Evolutionary conservation across 2,888 invertebrate species (phyloP).

Genomic region (Portevinia maculata): DNA sequence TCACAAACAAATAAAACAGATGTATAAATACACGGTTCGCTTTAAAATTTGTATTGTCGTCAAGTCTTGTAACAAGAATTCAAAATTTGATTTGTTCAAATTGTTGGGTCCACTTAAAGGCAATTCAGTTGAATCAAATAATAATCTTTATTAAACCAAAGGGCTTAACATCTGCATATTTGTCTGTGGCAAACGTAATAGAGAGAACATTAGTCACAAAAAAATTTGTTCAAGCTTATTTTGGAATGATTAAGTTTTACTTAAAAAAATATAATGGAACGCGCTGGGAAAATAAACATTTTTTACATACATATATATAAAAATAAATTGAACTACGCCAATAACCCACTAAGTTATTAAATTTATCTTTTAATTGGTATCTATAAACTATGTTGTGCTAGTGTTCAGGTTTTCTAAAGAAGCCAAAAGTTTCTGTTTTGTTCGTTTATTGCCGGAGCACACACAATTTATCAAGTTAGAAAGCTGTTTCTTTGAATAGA

Average conservation of each 20-base stretch:
- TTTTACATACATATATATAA: slow-evolving; percentile 42
- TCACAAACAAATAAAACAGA: slow-evolving; percentile 5
- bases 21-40: background rate
- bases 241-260: slow-evolving; percentile 62
- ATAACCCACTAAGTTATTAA: slow-evolving; percentile 31
- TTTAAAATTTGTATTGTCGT: too few species aligned
- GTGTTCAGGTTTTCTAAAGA: slow-evolving; percentile 85
- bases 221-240: slow-evolving; percentile 25
- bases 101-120: too few species aligned
- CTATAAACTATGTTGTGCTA: slow-evolving; percentile 72
- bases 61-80: too few species aligned
- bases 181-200: slow-evolving; percentile 27
- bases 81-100: too few species aligned
- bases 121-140: too few species aligned
- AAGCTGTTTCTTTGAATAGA: slow-evolving; percentile 95
- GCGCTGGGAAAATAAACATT: slow-evolving; percentile 24
- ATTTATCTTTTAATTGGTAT: slow-evolving; percentile 38
- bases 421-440: slow-evolving; percentile 89
- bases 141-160: background rate
- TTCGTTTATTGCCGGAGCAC: slow-evolving; percentile 94
- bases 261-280: slow-evolving; percentile 34
- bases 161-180: slow-evolving; percentile 25
- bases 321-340: slow-evolving; percentile 55
- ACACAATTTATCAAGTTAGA: slow-evolving; percentile 92
- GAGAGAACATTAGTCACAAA: slow-evolving; percentile 56